Evolutionary conservation across 2,797 vertebrate species (phyloP).

Genomic region (Garrulus glandarius): DNA sequence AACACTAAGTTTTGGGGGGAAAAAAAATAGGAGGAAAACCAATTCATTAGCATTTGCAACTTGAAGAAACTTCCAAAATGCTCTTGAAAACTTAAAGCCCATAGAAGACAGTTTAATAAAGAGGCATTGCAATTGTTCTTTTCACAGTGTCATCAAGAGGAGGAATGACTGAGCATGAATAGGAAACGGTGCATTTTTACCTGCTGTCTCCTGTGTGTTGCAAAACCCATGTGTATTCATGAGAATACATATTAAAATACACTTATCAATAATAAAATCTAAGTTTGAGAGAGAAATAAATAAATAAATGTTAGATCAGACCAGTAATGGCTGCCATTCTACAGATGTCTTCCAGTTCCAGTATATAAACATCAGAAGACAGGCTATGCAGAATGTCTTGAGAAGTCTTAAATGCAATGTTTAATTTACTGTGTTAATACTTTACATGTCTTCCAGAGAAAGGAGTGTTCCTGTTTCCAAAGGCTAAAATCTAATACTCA

Average conservation of each 20-base stretch:
- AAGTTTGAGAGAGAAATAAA: not conserved
- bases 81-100: not conserved
- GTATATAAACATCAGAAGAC: not conserved
- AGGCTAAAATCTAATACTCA: not conserved
- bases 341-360: not conserved
- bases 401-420: not conserved
- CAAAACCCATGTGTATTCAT: not conserved
- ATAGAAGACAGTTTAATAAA: not conserved
- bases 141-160: not conserved
- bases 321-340: not conserved
- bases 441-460: not conserved
- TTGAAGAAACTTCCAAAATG: not conserved
- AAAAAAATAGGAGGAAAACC: not conserved
- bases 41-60: not conserved
- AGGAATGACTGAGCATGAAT: not conserved
- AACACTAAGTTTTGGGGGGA: fast-evolving
- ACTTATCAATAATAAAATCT: not conserved
- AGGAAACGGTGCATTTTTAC: not conserved
- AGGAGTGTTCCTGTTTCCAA: not conserved
- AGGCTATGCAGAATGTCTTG: not conserved
- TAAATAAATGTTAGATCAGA: not conserved
- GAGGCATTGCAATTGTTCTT: not conserved
- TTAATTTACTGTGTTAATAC: not conserved
- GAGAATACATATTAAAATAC: not conserved
- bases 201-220: not conserved